These are phyloP conservation scores for Pardalotus punctatus DNA, from an alignment of 2,113 vertebrate species.

Conservation along the genomic window DNA sequence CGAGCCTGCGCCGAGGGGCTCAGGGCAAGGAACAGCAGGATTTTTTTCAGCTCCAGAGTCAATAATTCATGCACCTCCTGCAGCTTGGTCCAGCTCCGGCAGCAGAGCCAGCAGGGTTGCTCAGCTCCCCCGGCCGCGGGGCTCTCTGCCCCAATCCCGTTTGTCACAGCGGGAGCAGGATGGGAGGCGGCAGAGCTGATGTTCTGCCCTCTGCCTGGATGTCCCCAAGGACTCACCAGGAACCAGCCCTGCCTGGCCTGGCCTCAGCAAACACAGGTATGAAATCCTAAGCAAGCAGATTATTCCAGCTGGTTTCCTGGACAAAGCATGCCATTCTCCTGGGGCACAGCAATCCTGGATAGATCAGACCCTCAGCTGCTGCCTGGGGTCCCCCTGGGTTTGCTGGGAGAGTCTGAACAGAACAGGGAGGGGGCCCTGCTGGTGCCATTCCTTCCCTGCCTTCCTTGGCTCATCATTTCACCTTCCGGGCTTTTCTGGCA, in stretches of 20 bases:
- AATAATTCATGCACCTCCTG: neutral
- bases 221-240: neutral
- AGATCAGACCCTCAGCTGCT: neutral
- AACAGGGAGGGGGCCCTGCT: neutral
- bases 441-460: neutral
- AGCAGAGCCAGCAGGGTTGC: neutral
- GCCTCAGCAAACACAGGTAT: accelerated
- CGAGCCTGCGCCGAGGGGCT: neutral
- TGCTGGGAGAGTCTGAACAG: neutral
- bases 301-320: neutral
- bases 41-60: neutral
- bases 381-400: neutral
- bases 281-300: neutral
- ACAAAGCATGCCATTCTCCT: accelerated
- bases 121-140: neutral
- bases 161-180: accelerated
- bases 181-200: neutral
- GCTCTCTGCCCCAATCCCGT: neutral
- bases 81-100: neutral
- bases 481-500: neutral
- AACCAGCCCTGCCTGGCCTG: neutral
- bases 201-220: neutral
- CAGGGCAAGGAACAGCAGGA: neutral
- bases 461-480: neutral
- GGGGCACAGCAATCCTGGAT: neutral